phyloP scores from a whole-genome alignment of 1,140 invertebrate genomes.

The Macrostomum lignano region DNA sequence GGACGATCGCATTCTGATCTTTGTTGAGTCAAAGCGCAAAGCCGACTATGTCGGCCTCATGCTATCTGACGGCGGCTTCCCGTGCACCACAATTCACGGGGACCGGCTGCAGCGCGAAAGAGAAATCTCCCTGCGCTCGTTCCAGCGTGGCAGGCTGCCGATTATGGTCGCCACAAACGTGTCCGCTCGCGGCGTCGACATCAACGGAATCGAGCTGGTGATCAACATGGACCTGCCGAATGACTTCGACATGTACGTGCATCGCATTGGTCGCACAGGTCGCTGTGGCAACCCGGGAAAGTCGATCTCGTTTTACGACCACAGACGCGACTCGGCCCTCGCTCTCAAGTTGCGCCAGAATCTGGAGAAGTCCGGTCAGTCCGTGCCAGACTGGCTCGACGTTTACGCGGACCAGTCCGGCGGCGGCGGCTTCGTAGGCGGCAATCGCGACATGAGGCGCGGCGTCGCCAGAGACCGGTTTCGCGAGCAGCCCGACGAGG shows the following conservation, averaged over 20 bases:
- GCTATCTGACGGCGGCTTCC: constrained; percentile 8
- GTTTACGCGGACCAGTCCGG: too few relatives aligned
- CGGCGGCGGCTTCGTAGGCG: too few relatives aligned
- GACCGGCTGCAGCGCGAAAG: constrained; percentile 59
- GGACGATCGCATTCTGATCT: constrained; percentile 43
- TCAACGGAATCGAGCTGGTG: constrained; percentile 50
- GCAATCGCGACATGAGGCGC: too few relatives aligned
- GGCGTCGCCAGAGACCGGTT: too few relatives aligned
- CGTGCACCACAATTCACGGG: constrained; percentile 12
- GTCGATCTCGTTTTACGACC: constrained; percentile 52
- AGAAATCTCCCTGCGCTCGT: constrained; percentile 54
- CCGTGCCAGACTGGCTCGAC: constrained; percentile 1
- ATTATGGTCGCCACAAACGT: constrained; percentile 74
- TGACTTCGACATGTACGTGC: constrained; percentile 65
- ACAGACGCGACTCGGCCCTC: constrained; percentile 16
- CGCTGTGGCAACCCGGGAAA: constrained; percentile 62
- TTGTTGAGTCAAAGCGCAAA: constrained; percentile 57
- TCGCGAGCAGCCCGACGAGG: too few relatives aligned
- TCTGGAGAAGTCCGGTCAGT: constrained; percentile 18
- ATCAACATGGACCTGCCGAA: constrained; percentile 63
- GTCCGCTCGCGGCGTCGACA: constrained; percentile 53
- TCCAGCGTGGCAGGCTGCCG: constrained; percentile 32
- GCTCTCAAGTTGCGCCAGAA: constrained; percentile 37
- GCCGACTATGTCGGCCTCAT: constrained; percentile 44
- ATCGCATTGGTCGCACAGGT: constrained; percentile 72